These are phyloP conservation scores for Talpa occidentalis DNA, from an alignment of 2,113 vertebrate species.

Conservation along the genomic window DNA sequence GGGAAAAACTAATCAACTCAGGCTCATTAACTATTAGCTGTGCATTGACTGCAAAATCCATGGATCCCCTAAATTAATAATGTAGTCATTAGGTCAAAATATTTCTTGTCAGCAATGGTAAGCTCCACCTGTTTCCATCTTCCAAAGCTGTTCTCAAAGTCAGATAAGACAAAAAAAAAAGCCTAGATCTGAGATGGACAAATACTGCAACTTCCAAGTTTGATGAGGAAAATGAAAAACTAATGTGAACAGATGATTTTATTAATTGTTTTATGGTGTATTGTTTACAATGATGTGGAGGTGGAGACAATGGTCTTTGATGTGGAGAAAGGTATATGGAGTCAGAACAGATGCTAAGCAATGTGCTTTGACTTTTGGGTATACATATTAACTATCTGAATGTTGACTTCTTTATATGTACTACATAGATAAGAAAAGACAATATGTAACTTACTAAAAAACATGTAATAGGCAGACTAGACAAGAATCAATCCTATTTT, in stretches of 20 bases:
- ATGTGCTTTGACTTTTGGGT: neutral
- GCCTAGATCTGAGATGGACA: neutral
- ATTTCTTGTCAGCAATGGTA: neutral
- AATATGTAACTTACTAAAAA: neutral
- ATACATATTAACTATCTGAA: neutral
- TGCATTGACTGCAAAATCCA: neutral
- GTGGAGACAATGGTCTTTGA: neutral
- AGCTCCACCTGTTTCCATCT: neutral
- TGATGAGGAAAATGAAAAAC: neutral
- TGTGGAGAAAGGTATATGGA: neutral
- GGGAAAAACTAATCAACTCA: constrained; percentile 29
- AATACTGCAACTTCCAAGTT: neutral
- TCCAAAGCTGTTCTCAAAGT: neutral
- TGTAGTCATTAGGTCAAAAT: neutral
- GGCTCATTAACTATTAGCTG: constrained; percentile 1
- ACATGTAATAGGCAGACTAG: neutral
- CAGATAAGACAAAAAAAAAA: neutral
- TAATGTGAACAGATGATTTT: neutral
- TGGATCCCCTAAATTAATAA: neutral
- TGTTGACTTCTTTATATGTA: neutral
- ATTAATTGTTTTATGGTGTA: neutral
- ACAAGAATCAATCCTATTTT: too few relatives aligned
- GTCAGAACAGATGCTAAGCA: neutral
- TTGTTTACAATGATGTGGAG: neutral
- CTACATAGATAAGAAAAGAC: neutral